Evolutionary conservation across 2,113 vertebrate species (phyloP).

Genomic region (Prunella fulvescens): DNA sequence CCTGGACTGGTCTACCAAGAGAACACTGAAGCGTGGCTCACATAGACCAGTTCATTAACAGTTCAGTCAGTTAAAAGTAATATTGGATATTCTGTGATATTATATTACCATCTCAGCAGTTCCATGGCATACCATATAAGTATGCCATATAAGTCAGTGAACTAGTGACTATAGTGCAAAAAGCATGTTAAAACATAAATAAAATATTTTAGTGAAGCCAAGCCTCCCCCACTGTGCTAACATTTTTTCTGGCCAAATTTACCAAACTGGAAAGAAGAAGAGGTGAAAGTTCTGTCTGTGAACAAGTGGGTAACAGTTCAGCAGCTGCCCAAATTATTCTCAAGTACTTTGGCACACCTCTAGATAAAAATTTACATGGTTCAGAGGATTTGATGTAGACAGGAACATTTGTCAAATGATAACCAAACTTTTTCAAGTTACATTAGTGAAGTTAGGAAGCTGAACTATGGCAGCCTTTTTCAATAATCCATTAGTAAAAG

Average conservation of each 20-base stretch:
- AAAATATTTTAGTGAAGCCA: background rate
- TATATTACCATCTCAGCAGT: background rate
- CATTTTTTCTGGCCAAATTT: background rate
- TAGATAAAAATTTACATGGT: constrained; percentile 37
- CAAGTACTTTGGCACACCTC: constrained; percentile 6
- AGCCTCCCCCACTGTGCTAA: background rate
- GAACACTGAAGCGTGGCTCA: background rate
- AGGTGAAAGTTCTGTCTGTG: background rate
- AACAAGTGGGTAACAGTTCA: background rate
- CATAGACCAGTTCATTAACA: background rate
- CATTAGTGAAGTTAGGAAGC: constrained; percentile 57
- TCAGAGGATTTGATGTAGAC: constrained; percentile 12
- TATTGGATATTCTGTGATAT: background rate
- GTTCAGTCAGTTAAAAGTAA: background rate
- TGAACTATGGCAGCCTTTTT: constrained; percentile 42
- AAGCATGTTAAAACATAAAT: background rate
- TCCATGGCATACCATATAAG: background rate
- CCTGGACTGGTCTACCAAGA: background rate
- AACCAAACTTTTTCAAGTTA: constrained; percentile 59
- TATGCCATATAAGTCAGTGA: rapidly evolving
- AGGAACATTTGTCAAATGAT: constrained; percentile 62
- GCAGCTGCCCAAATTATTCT: constrained; percentile 39
- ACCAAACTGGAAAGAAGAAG: background rate
- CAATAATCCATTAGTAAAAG: constrained; percentile 47
- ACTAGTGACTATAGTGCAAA: background rate